phyloP scores from a whole-genome alignment of 2,113 vertebrate genomes.

The Cochlearius cochlearius region DNA sequence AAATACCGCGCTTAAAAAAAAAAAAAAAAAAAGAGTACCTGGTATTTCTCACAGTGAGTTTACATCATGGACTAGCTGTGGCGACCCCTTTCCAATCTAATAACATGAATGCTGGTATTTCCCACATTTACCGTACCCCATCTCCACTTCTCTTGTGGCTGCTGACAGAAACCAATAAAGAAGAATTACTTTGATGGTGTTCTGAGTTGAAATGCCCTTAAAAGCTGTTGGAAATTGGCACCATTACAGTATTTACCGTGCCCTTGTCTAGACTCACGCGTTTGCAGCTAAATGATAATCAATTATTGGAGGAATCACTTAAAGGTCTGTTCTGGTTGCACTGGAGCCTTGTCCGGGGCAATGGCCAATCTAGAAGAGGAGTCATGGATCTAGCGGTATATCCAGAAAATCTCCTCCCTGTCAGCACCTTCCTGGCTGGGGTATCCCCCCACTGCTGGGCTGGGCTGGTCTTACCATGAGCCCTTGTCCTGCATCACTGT shows the following conservation, averaged over 20 bases:
- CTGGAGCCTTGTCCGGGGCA: not conserved
- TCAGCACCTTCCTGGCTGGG: not conserved
- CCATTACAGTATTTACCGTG: not conserved
- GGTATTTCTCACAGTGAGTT: not conserved
- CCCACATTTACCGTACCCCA: not conserved
- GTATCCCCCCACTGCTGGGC: not conserved
- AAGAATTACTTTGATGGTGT: conserved; percentile 31
- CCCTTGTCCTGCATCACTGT: not conserved
- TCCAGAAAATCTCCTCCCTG: not conserved
- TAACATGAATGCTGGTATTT: not conserved
- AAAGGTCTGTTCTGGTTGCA: not conserved
- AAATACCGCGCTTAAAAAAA: not conserved
- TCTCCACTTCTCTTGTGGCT: not conserved
- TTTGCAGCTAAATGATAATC: not conserved
- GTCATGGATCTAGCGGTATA: not conserved
- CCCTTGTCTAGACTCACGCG: not conserved
- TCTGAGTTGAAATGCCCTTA: conserved; percentile 26
- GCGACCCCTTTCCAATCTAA: not conserved
- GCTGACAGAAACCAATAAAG: conserved; percentile 54
- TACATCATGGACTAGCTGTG: not conserved
- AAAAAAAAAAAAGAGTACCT: not conserved
- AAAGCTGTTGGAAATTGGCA: conserved; percentile 25
- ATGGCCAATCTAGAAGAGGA: not conserved
- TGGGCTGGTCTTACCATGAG: not conserved
- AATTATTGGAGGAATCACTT: not conserved